Percentiles rank a stretch among this genome's conserved stretches.
Evolutionary conservation across 2,888 invertebrate species (phyloP).

Genomic region (Tromatobia lineatoria): DNA sequence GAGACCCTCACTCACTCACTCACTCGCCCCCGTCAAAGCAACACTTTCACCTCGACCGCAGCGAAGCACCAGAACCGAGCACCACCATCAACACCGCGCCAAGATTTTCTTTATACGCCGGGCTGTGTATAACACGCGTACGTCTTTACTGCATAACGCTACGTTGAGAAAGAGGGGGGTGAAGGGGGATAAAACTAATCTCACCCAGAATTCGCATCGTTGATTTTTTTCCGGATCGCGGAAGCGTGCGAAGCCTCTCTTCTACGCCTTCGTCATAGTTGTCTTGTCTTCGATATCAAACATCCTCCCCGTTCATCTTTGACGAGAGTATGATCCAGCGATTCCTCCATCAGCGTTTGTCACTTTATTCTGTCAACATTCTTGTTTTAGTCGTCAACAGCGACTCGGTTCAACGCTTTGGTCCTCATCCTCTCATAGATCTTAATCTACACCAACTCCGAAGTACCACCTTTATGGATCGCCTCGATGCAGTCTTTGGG

Average conservation of each 20-base stretch:
- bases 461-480: constrained; percentile 30
- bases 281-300: constrained; percentile 42
- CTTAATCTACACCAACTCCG: constrained; percentile 49
- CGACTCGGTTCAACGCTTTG: constrained; percentile 55
- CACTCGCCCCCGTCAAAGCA: constrained; percentile 52
- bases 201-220: constrained; percentile 67
- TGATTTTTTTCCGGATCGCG: constrained; percentile 65
- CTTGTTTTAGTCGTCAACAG: constrained; percentile 73
- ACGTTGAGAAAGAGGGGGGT: too few relatives aligned
- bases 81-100: constrained; percentile 35
- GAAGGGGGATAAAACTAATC: constrained; percentile 73
- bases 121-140: not conserved
- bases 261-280: constrained; percentile 2
- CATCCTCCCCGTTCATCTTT: constrained; percentile 30
- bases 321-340: constrained; percentile 77
- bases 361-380: constrained; percentile 31
- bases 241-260: constrained; percentile 20
- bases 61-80: constrained; percentile 29
- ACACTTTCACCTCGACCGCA: constrained; percentile 48
- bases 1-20: constrained; percentile 43
- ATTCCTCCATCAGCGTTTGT: constrained; percentile 65
- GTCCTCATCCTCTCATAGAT: constrained; percentile 3
- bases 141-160: constrained; percentile 3
- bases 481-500: constrained; percentile 63
- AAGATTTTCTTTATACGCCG: constrained; percentile 53